Evolutionary conservation across 2,888 invertebrate genomes (phyloP), one percentile per base, ranked within the genome.

Genomic region (Digitonthophagus gazella): DNA sequence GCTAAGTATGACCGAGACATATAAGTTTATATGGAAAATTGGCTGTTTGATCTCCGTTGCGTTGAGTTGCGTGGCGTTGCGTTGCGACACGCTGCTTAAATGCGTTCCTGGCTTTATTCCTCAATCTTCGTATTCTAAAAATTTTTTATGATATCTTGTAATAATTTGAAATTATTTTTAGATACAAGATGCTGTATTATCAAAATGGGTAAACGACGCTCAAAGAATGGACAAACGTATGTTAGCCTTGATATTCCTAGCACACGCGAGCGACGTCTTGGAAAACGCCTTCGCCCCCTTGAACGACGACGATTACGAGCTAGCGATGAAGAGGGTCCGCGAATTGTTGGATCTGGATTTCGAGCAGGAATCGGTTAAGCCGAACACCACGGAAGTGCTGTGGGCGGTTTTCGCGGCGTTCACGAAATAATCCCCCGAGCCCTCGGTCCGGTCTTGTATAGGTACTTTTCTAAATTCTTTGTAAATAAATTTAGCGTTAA

Each of bases 361-460:
- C 84, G 98, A 99, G 83, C 91, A 93, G 63, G 98, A 99, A 84
- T 92, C 96, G 74, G 91, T 93, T 84, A 96, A 98, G 84, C 88
- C 93, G 63, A 93, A 93, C 81, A 91, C 93, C 70, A 93, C 93
- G 80, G 97, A 98, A 83, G 91, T 98, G 77, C 92, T 99, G 87
- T 99, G 98, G 98, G 97, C 98, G 67, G 98, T 99, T 71, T 97
- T 99, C 85, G 95, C 97, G 76, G 96, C 98, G 71, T 98, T 98
- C 86, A 96, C 95, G 79, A 98, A 98, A 91, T 98, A 92, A 89
- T 87, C 15, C 56, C 20, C 18, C 61, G 19, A 16, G n/a, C n/a
- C n/a, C 15, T 68, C 68, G 67, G 65, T 63, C 65, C 67, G 67
- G 70, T 70, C 67, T 70, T 67, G 67, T 63, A 70, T 68, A 70